Evolutionary conservation across 2,797 vertebrate species (phyloP), one percentile per base, ranked within the genome.

Genomic region (Rhinogobio ventralis): DNA sequence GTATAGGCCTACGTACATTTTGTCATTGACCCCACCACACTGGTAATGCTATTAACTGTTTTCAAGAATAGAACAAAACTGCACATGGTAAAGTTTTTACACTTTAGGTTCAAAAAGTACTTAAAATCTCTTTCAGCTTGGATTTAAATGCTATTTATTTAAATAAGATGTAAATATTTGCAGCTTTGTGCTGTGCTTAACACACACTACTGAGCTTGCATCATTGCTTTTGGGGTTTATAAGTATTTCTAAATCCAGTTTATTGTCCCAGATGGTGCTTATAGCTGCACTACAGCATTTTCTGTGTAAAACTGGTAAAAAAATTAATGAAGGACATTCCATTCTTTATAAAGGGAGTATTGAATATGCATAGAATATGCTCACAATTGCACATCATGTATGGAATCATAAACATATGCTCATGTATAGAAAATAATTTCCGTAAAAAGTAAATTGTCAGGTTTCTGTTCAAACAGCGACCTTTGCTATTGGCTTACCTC

Each of bases 111-210:
- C 10, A 19, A 49, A 73, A 72, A 28, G 39, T 36, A 25, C 17
- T 19, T 10, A 3, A 39, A 60, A 73, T 9, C 39, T 64, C 15
- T 19, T 66, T 64, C 3, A 28, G 55, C 28, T 64, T 64, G 28
- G 62, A 67, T 4, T 66, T 80, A 42, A 69, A 55, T 55, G 79
- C 46, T 20, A 19, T 55, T 23, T 64, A 51, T 64, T 62, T 66
- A 36, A 64, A 33, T 36, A 75, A 74, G 25, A 30, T 67, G 25
- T 57, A 45, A 45, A 30, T 83, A 75, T 67, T 67, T 13, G 7
- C 45, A 45, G 72, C 73, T 76, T 67, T 45, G 69, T 55, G 39
- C 72, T 83, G 72, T 76, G 28, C 23, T 68, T 45, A 55, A 81
- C 39, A 66, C 45, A 39, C 7, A 45, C 45, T 66, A 51, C 51